These are phyloP conservation scores for Mus spretus DNA, from an alignment of 2,797 vertebrate genomes.

Conservation along the genomic window DNA sequence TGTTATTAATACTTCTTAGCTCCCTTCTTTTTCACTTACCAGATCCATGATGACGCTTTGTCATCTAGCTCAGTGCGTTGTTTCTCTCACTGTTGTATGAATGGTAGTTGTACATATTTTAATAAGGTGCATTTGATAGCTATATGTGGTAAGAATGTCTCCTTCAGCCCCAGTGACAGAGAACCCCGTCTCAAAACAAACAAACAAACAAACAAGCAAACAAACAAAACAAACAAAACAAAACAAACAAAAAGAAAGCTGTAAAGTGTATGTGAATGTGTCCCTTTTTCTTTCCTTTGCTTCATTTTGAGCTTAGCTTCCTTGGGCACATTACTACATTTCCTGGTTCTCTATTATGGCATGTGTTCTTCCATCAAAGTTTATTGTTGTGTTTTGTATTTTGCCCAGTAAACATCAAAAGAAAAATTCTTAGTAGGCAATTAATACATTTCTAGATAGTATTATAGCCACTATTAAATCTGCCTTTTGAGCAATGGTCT, in stretches of 20 bases:
- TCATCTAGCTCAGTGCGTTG: not conserved
- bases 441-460: not conserved
- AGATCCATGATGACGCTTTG: not conserved
- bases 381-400: not conserved
- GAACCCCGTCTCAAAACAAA: not conserved
- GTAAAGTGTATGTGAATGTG: not conserved
- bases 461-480: not conserved
- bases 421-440: not conserved
- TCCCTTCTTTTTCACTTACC: not conserved
- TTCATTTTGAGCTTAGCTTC: slow-evolving; percentile 32
- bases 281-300: not conserved
- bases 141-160: not conserved
- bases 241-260: not conserved
- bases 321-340: not conserved
- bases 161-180: not conserved
- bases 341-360: not conserved
- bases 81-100: not conserved
- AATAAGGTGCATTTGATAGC: not conserved
- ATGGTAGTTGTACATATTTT: not conserved
- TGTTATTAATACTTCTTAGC: not conserved
- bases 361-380: not conserved
- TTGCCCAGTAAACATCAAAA: not conserved
- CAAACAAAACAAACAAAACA: not conserved
- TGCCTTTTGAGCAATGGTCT: not conserved
- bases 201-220: no score